These are phyloP conservation scores for Pristiophorus japonicus DNA, from an alignment of 2,113 vertebrate genomes.

Conservation along the genomic window DNA sequence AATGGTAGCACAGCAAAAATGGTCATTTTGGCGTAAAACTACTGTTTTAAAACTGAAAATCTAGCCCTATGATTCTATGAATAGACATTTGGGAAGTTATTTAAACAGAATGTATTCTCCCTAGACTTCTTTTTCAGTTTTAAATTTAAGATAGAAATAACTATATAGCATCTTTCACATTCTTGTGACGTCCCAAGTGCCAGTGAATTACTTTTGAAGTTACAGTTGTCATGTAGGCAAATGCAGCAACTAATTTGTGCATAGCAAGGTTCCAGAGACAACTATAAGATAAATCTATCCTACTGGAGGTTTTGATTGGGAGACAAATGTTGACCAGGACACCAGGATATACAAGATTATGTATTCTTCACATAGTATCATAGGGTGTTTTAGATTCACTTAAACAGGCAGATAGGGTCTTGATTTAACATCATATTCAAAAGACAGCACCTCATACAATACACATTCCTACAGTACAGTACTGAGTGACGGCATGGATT, in stretches of 20 bases:
- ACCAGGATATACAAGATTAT: background rate
- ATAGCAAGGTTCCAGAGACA: background rate
- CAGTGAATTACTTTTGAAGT: background rate
- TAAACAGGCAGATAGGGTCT: background rate
- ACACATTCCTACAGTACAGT: background rate
- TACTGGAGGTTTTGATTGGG: background rate
- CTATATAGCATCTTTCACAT: background rate
- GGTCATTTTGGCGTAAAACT: too few relatives aligned
- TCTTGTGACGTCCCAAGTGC: background rate
- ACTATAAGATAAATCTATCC: background rate
- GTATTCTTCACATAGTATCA: background rate
- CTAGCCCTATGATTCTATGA: too few relatives aligned
- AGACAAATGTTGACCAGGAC: background rate
- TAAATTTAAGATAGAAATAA: background rate
- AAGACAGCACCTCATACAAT: background rate
- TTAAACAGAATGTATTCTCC: background rate
- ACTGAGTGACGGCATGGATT: too few relatives aligned
- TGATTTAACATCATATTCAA: background rate
- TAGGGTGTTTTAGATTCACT: background rate
- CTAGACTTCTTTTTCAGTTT: background rate
- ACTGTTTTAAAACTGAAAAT: too few relatives aligned
- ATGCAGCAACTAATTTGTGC: background rate
- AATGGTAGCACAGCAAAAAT: too few relatives aligned
- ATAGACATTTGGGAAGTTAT: background rate
- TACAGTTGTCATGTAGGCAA: background rate